Base-by-base conservation (phyloP, 1,140 invertebrate genomes). In the Tribolium castaneum region DNA sequence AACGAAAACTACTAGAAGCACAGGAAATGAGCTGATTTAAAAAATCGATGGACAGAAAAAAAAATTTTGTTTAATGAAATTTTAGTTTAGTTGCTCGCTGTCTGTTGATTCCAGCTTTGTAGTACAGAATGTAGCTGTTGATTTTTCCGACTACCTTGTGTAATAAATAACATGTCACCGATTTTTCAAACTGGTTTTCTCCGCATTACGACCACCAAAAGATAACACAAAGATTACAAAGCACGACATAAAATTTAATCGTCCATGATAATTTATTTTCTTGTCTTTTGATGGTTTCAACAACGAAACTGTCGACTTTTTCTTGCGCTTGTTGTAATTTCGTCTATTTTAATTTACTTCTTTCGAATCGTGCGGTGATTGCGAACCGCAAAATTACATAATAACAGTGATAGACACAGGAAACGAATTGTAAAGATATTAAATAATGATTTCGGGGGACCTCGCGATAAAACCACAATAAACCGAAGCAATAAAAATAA, bases 401-500 rank as follows among this genome's bases (percentile, higher is more conserved):
- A 45, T 45, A 45, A 45, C n/a, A 45, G 39, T 45, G n/a, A 45
- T 45, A 45, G 39, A 45, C n/a, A 45, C 39, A 45, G 39, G 39
- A 45, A 45, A 9, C 5, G 39, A 45, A 45, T 30, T 30, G 25
- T 30, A 30, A 30, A 30, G 25, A 30, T 30, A 30, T 5, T 30
- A 30, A 30, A 30, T 30, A 30, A 30, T 10, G 39, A 45, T 45
- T 45, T 45, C 9, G 7, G 39, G 39, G 9, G 39, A 45, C 39
- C 25, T 30, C 39, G 39, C 39, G 39, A 45, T 45, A 45, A 45
- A 45, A 45, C 71, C 71, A 73, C 49, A 51, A 73, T 50, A 50
- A 73, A 73, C 39, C 45, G 25, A 51, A 73, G 71, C 52, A 51
- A 73, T 51, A 73, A 73, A 73, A 51, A 49, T 51, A 73, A 49